Evolutionary conservation across 92 coral and sea anemone genomes (phyloP).

Genomic region (Micromussa lordhowensis): DNA sequence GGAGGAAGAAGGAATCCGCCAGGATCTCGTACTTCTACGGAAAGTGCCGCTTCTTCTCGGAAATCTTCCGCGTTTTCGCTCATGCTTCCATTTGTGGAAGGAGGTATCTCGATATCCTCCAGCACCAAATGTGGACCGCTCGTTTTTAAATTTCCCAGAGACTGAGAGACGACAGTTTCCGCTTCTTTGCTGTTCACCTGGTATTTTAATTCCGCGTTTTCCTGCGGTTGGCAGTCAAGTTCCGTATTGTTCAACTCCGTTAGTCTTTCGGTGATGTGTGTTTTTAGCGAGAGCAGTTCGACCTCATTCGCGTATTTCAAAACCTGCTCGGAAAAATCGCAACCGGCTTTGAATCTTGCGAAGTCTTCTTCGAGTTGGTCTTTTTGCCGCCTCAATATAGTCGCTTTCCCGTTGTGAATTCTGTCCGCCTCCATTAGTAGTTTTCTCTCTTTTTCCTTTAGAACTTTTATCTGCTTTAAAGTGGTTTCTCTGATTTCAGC

Average conservation of each 20-base stretch:
- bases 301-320: constrained; percentile 90
- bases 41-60: constrained; percentile 54
- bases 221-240: constrained; percentile 74
- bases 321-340: constrained; percentile 85
- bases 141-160: constrained; percentile 74
- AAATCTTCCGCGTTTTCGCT: constrained; percentile 32
- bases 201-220: constrained; percentile 81
- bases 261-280: constrained; percentile 71
- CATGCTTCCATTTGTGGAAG: constrained; percentile 29
- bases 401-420: constrained; percentile 71
- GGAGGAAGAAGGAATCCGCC: constrained; percentile 58
- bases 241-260: constrained; percentile 68
- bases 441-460: constrained; percentile 82
- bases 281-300: constrained; percentile 76
- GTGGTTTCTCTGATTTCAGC: constrained; percentile 80
- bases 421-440: constrained; percentile 80
- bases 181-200: constrained; percentile 78
- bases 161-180: constrained; percentile 66
- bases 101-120: constrained; percentile 42
- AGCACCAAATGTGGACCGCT: constrained; percentile 50
- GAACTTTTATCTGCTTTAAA: constrained; percentile 60
- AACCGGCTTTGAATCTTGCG: constrained; percentile 74
- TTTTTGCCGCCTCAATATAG: constrained; percentile 66
- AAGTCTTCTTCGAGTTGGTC: constrained; percentile 71
- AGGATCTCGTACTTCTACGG: constrained; percentile 71